Conservation (phyloP, 2,113 vertebrate species). For the Hassar affinis region DNA sequence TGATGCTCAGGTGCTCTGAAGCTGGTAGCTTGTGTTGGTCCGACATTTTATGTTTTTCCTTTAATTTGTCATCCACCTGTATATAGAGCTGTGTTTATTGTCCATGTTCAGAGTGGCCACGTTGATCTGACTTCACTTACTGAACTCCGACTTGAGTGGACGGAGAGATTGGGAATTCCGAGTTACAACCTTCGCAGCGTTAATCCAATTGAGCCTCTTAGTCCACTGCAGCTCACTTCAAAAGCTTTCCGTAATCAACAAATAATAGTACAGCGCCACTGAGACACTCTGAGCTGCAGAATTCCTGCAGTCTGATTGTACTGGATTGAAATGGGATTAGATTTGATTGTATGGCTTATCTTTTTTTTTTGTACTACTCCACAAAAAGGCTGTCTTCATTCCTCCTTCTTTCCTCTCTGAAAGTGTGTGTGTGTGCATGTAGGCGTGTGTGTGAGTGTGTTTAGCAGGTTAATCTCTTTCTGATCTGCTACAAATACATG, state of each 20-base stretch:
- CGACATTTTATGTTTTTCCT: too few species aligned
- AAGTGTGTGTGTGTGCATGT: background rate
- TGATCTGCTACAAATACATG: slow-evolving; percentile 41
- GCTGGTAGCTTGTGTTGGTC: too few species aligned
- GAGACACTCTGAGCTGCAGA: slow-evolving; percentile 5
- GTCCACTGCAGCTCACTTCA: slow-evolving; percentile 44
- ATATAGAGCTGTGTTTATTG: too few species aligned
- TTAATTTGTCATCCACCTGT: too few species aligned
- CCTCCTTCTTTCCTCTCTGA: background rate
- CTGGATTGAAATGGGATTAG: slow-evolving; percentile 28
- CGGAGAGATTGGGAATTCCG: background rate
- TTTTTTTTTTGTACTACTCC: slow-evolving; percentile 32
- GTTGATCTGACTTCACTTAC: too few species aligned
- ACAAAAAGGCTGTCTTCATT: slow-evolving; percentile 17
- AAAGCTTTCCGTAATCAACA: slow-evolving; percentile 47
- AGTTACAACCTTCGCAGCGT: background rate
- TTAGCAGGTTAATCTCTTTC: slow-evolving; percentile 40
- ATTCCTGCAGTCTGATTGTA: slow-evolving; percentile 7
- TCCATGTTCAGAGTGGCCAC: too few species aligned
- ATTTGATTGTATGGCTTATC: slow-evolving; percentile 35
- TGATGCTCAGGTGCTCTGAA: too few species aligned
- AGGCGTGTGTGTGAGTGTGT: slow-evolving; percentile 11
- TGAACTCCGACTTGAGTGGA: background rate
- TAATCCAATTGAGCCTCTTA: slow-evolving; percentile 57
- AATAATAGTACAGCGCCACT: slow-evolving; percentile 33